Percentiles rank a stretch among this genome's conserved stretches.
Evolutionary conservation across 2,888 invertebrate species (phyloP).

Genomic region (Melangyna quadrimaculata): DNA sequence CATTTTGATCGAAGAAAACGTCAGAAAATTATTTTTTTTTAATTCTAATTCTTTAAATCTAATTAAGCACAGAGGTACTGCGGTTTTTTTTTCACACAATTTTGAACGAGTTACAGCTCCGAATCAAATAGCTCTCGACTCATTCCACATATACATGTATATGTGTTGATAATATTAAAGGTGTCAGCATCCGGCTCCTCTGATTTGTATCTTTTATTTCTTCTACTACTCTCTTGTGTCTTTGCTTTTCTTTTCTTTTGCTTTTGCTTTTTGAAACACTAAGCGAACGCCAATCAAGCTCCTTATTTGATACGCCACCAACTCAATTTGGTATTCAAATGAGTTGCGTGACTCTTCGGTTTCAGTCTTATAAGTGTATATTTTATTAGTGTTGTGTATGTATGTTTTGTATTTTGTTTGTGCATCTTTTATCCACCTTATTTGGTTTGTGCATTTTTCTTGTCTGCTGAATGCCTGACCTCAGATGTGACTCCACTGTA

Average conservation of each 20-base stretch:
- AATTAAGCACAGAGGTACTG: conserved; percentile 58
- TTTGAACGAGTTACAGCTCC: not conserved
- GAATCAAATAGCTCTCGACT: conserved; percentile 1
- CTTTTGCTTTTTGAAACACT: conserved; percentile 25
- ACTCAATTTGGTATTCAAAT: conserved; percentile 55
- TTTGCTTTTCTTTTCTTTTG: not conserved
- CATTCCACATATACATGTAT: not conserved
- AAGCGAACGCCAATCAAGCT: conserved; percentile 39
- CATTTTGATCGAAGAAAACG: conserved; percentile 62
- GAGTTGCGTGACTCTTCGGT: conserved; percentile 52
- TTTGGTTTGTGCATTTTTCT: conserved; percentile 40
- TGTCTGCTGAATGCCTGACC: conserved; percentile 32
- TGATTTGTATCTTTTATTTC: not conserved
- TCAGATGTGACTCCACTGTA: conserved; percentile 18
- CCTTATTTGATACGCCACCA: conserved; percentile 44
- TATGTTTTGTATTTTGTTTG: conserved; percentile 1
- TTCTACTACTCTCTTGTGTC: no score
- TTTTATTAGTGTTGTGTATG: conserved; percentile 31
- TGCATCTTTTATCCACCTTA: conserved; percentile 53
- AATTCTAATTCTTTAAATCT: conserved; percentile 24
- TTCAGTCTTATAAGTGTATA: conserved; percentile 67
- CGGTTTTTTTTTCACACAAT: conserved; percentile 26
- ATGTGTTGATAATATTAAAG: not conserved
- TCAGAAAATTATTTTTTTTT: conserved; percentile 49
- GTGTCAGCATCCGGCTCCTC: conserved; percentile 2